Evolutionary conservation across 2,888 invertebrate species (phyloP).

Genomic region (Rhogogaster chlorosoma): DNA sequence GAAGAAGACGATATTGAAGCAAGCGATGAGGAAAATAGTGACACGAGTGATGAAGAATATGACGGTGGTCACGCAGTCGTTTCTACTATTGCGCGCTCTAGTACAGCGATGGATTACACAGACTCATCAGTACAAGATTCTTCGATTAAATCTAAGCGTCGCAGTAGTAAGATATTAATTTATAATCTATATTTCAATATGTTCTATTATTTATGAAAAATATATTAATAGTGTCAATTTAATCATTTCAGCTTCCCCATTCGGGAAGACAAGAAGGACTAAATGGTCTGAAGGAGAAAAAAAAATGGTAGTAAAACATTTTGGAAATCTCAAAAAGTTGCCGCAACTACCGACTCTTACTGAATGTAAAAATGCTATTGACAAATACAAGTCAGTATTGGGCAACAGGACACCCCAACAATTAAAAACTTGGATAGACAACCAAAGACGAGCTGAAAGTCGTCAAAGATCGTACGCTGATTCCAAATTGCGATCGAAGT

Average conservation of each 20-base stretch:
- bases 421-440: slow-evolving; percentile 7
- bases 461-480: neutral
- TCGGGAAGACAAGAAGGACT: neutral
- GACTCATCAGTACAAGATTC: neutral
- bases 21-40: neutral
- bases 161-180: neutral
- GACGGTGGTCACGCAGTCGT: neutral
- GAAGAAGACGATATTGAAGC: neutral
- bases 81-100: neutral
- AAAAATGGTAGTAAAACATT: neutral
- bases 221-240: neutral
- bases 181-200: neutral
- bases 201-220: neutral
- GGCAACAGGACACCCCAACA: neutral
- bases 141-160: neutral
- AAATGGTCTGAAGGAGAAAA: neutral
- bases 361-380: neutral
- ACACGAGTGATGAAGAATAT: neutral
- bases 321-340: neutral
- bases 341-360: neutral
- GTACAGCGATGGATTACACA: neutral
- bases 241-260: neutral
- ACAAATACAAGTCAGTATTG: neutral
- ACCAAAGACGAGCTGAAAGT: neutral
- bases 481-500: neutral